phyloP scores from a whole-genome alignment of 2,888 invertebrate species.

The Helobdella robusta region DNA sequence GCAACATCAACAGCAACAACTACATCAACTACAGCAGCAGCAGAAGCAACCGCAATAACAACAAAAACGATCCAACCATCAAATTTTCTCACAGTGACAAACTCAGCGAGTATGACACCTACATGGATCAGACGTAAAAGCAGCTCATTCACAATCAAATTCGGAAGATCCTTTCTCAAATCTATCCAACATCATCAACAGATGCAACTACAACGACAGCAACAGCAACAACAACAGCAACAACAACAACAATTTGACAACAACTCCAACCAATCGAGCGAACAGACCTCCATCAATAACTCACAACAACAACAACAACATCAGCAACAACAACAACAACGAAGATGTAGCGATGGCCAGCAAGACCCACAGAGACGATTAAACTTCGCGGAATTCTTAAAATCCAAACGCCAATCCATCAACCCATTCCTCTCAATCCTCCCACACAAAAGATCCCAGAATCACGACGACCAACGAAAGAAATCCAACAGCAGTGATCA shows the following conservation, averaged over 20 bases:
- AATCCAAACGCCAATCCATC: not conserved
- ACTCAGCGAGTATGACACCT: not conserved
- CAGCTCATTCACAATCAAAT: conserved; percentile 13
- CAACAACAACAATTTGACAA: no score
- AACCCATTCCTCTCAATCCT: not conserved
- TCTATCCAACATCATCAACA: not conserved
- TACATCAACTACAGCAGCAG: not conserved
- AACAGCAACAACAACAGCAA: no score
- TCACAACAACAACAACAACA: not conserved
- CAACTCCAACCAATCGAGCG: not conserved
- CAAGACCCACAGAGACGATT: not conserved
- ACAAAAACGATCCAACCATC: not conserved
- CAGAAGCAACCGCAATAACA: not conserved
- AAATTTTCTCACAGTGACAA: not conserved
- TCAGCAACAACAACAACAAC: not conserved
- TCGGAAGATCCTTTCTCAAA: not conserved
- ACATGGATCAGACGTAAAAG: conserved; percentile 13
- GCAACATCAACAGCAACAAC: not conserved
- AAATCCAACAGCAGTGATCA: conserved; percentile 1
- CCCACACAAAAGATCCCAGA: not conserved
- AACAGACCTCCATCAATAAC: not conserved
- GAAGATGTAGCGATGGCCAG: conserved; percentile 13
- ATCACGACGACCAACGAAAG: not conserved
- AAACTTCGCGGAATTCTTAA: not conserved
- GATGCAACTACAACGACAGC: not conserved